Conservation (phyloP, 2,888 invertebrate species). For the Elegia similella region DNA sequence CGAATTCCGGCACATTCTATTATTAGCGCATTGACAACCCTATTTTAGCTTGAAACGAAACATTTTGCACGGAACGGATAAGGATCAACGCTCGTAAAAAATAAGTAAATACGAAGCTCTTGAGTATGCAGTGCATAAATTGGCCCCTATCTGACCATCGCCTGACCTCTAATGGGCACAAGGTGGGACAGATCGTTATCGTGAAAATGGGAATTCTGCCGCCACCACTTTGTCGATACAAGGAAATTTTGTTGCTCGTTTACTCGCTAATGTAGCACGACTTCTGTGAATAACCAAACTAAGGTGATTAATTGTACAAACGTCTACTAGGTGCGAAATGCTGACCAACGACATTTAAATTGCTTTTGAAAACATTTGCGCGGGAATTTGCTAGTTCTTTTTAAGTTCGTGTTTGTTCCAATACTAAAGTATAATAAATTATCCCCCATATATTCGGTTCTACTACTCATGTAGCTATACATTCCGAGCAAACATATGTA, state of each 20-base stretch:
- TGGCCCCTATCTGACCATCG: slow-evolving; percentile 72
- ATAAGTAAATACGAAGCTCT: slow-evolving; percentile 63
- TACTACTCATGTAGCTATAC: too few relatives aligned
- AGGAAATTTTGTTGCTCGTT: slow-evolving; percentile 66
- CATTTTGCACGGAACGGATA: slow-evolving; percentile 60
- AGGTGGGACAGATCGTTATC: slow-evolving; percentile 78
- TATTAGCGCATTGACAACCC: too few relatives aligned
- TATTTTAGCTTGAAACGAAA: slow-evolving; percentile 31
- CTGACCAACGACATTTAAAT: slow-evolving; percentile 14
- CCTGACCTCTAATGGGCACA: slow-evolving; percentile 72
- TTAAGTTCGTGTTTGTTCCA: neutral
- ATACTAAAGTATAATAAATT: neutral
- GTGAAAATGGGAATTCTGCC: slow-evolving; percentile 64
- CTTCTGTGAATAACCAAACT: slow-evolving; percentile 32
- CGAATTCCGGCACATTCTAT: slow-evolving; percentile 16
- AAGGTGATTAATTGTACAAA: slow-evolving; percentile 38
- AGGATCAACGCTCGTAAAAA: slow-evolving; percentile 60
- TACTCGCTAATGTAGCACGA: slow-evolving; percentile 47
- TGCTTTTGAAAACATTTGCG: slow-evolving; percentile 2
- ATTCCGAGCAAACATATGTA: too few relatives aligned
- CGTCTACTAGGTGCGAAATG: slow-evolving; percentile 21
- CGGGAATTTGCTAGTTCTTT: neutral
- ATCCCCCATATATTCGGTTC: too few relatives aligned
- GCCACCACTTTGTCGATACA: slow-evolving; percentile 67
- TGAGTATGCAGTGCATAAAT: slow-evolving; percentile 75